Evolutionary conservation across 2,797 vertebrate genomes (phyloP), one percentile per base, ranked within the genome.

Genomic region (Tapera naevia): DNA sequence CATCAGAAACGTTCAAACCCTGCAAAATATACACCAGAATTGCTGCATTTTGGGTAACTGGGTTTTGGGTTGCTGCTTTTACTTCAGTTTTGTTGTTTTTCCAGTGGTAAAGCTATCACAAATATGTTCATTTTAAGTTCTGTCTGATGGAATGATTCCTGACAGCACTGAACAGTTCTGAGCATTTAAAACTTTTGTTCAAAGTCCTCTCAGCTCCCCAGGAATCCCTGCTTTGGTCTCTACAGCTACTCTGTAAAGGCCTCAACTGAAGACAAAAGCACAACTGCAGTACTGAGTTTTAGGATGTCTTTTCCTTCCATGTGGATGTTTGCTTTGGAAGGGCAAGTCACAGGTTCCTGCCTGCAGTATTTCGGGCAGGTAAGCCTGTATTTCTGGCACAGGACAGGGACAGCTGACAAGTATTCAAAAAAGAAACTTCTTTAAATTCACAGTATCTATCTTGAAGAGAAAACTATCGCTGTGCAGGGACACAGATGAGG

Each of bases 341-440:
- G 58, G 56, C 23, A 24, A 54, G 43, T 53, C 57, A 58, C 0
- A 0, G 9, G 9, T 7, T 65, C 64, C 80, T 30, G 28, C 48
- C 64, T 85, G 80, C 69, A 51, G 43, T 5, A 60, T 69, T 72
- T 33, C 0, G 0, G 33, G 30, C 0, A 1, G 27, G 7, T 21
- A 18, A 73, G 21, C 6, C 64, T 72, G 48, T 16, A 5, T 39
- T 73, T 56, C 67, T 35, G 46, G 71, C 57, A 32, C 12, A 64
- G 41, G 50, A 50, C 30, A 50, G 39, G 80, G 13, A 30, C 14
- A 90, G 41, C 48, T 82, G 67, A 54, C 83, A 78, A 58, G 33
- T 43, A 72, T 30, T 76, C 37, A n/a, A 33, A 85, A 80, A 19
- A 76, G 33, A 89, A 94, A 76, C 50, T 92, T 83, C 57, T 89